A percentile compares a stretch with the other conserved stretches of the same genome.
Evolutionary conservation across 2,113 vertebrate species (phyloP).

Genomic region (Typhlomys cinereus): DNA sequence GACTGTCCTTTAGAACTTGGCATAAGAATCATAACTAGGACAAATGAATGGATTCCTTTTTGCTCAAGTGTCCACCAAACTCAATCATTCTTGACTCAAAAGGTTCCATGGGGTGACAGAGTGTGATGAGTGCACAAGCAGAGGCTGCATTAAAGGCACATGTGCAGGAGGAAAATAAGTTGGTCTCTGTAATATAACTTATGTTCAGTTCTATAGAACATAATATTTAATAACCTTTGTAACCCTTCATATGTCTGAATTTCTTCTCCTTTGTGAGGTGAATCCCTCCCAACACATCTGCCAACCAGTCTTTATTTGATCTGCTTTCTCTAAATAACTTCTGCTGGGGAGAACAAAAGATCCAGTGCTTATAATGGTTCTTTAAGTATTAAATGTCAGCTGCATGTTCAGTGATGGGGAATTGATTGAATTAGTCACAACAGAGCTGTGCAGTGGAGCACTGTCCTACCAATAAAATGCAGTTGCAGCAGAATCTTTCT

Average conservation of each 20-base stretch:
- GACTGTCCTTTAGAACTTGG: not conserved
- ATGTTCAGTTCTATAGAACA: not conserved
- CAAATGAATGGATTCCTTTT: not conserved
- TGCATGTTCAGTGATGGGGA: not conserved
- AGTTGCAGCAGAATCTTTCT: slow-evolving; percentile 41
- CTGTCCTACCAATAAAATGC: not conserved
- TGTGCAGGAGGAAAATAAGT: not conserved
- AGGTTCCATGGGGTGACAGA: not conserved
- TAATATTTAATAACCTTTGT: not conserved
- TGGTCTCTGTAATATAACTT: slow-evolving; percentile 8
- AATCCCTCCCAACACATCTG: not conserved
- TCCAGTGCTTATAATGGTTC: not conserved
- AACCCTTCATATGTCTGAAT: not conserved
- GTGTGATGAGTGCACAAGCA: not conserved
- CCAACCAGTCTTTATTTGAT: not conserved
- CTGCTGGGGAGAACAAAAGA: not conserved
- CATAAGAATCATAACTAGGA: not conserved
- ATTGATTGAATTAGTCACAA: slow-evolving; percentile 20
- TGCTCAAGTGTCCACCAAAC: not conserved
- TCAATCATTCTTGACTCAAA: not conserved
- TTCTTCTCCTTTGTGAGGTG: slow-evolving; percentile 7
- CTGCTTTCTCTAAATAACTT: not conserved
- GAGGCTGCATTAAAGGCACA: not conserved
- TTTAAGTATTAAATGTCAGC: slow-evolving; percentile 51
- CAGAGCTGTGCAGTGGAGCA: not conserved